Evolutionary conservation across 2,113 vertebrate species (phyloP).

Genomic region (Cavia aperea): DNA sequence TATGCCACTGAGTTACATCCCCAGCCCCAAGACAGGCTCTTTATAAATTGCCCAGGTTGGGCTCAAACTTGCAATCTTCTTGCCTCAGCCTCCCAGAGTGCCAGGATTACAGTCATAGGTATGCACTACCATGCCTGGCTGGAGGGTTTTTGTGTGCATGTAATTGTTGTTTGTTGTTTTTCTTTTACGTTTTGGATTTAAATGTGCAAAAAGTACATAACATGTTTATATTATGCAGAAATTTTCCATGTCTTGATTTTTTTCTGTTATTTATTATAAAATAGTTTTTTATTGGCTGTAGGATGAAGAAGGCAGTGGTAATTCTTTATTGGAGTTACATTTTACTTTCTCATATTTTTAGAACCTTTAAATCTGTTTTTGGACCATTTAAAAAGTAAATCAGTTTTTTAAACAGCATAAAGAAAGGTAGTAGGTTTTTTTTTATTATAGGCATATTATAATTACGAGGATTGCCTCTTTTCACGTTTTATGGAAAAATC

Average conservation of each 20-base stretch:
- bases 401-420: not conserved
- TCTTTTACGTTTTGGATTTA: conserved; percentile 4
- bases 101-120: not conserved
- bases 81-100: not conserved
- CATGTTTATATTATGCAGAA: not conserved
- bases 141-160: not conserved
- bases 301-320: not conserved
- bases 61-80: not conserved
- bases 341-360: not conserved
- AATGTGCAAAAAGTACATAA: not conserved
- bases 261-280: conserved; percentile 3
- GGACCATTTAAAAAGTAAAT: not conserved
- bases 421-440: not conserved
- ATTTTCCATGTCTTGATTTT: not conserved
- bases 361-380: not conserved
- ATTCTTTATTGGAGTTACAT: not conserved
- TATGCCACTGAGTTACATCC: no score
- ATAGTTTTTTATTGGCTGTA: not conserved
- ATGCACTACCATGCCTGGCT: not conserved
- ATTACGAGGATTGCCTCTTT: not conserved
- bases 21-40: not conserved
- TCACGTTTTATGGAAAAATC: not conserved
- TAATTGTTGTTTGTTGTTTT: not conserved
- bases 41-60: not conserved
- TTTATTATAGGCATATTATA: not conserved